Evolutionary conservation across 1,140 invertebrate species (phyloP), one percentile per base, ranked within the genome.

Genomic region (Stegodyphus dumicola): DNA sequence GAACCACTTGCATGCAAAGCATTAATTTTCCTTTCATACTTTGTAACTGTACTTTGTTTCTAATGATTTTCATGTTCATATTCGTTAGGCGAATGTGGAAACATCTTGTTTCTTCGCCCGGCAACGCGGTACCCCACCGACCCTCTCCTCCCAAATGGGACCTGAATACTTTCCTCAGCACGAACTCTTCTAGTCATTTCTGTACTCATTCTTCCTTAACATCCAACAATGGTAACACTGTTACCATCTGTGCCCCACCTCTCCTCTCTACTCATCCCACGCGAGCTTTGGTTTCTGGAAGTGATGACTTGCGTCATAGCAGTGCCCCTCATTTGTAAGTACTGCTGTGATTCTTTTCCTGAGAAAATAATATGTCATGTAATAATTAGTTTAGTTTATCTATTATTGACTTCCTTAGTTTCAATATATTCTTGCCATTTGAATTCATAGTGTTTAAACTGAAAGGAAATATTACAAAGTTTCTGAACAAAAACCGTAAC

Each of bases 321-420:
- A 77, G 81, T 66, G 73, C 81, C 49, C 81, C 81, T 69, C 64
- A 67, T 6, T 64, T 60, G 81, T 85, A 85, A 85, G 81, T 85
- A 85, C 13, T 48, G 5, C 5, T 67, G 17, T n/a, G 9, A 1
- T 9, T 10, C 9, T 10, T 10, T 60, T 10, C 9, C 15, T 60
- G 9, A 60, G 56, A 1, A 15, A 15, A 60, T 60, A 60, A 10
- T 10, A 60, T 60, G 15, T 60, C 9, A 10, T 10, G 2, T 10
- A 10, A 60, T 60, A 60, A 10, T 10, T 60, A 60, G 1, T 10
- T 60, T 2, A 10, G 15, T 60, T 10, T 60, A 60, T 60, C 9
- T 2, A 60, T 2, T 60, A 60, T 60, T 1, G 15, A 2, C 0
- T 5, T 60, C 9, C 5, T 60, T 60, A 60, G 15, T 10, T 60